Evolutionary conservation across 2,888 invertebrate genomes (phyloP), one percentile per base, ranked within the genome.

Genomic region (Sinotaia quadrata): DNA sequence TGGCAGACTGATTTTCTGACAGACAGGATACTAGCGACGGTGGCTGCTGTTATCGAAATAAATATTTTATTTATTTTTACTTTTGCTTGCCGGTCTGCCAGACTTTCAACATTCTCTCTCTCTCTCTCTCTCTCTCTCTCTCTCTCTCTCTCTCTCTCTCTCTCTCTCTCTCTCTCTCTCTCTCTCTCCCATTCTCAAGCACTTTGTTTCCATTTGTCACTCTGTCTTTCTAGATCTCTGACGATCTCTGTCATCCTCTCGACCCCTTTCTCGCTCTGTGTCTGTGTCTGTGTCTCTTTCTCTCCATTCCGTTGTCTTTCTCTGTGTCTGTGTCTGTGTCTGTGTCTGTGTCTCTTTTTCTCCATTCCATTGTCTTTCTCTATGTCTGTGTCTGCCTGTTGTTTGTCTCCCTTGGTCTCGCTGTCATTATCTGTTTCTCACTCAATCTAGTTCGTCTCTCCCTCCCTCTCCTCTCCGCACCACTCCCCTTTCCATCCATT

Each of bases 221-320:
- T 44, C 44, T 44, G 3, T 44, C 44, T 49, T 5, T 61, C 47
- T 49, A 27, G 29, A 2, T 47, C 61, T 61, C 47, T 61, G 49
- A 49, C 47, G 47, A 47, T 61, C 47, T 61, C 49, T 61, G 29
- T 61, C 61, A 31, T 31, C 31, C 61, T 61, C 61, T 61, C 61
- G 47, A 29, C 49, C 61, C 49, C 47, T 49, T 44, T 59, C 49
- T 59, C 49, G n/a, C 49, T 49, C 49, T 49, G 21, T 49, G 21
- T 15, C 18, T 15, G 7, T 15, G 7, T 15, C 49, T 49, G 21
- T 49, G 7, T 15, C 18, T 15, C 18, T 15, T 18, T 15, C 49
- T 15, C 49, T 33, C 7, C 36, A n/a, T 58, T 15, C 47, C 47
- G 24, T 31, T 44, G 27, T 41, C 44, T 41, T 29, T 41, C 60